Evolutionary conservation across 1,140 invertebrate species (phyloP), one percentile per base, ranked within the genome.

Genomic region (Eufriesea mexicana): DNA sequence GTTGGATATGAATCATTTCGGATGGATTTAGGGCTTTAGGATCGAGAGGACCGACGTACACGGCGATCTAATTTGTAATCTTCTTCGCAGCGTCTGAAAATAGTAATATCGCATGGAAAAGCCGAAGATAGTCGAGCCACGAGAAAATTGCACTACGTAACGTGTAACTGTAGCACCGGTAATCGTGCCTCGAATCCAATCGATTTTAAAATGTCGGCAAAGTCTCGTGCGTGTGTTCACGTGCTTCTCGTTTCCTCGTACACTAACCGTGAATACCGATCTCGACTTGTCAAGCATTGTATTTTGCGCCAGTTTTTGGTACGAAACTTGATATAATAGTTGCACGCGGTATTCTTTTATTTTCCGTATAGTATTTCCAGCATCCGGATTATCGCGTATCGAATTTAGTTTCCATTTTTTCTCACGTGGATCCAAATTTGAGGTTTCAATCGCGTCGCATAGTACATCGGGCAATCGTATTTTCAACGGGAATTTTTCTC

Each of bases 11-110:
- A 80, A 80, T 80, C 79, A 80, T 74, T 80, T 80, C 64, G 70
- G 78, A 80, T 80, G 70, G 78, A 73, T 80, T 80, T 80, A 80
- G 79, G 79, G 59, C 18, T 80, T 74, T 80, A 79, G 77, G 67
- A 79, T 71, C 54, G 77, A 61, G 77, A 61, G 70, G 79, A 51
- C 49, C 79, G 59, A 47, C 55, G 77, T 79, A 59, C 59, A 74
- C 70, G 70, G 12, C 42, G 67, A 72, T 79, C 78, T 72, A 79
- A 79, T 79, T 79, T 64, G 47, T 79, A 79, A 80, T 74, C 70
- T 57, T 61, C 25, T 72, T 80, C 70, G 47, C 45, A n/a, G 70
- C 35, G 47, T 80, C 70, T 80, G 79, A 80, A 80, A 80, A 80
- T 80, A 74, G 59, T 80, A 80, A 66, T 80, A 80, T 74, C 59